A percentile compares a stretch with the other conserved stretches of the same genome.
Evolutionary conservation across 2,113 vertebrate species (phyloP).

Genomic region (Sigmodon hispidus): DNA sequence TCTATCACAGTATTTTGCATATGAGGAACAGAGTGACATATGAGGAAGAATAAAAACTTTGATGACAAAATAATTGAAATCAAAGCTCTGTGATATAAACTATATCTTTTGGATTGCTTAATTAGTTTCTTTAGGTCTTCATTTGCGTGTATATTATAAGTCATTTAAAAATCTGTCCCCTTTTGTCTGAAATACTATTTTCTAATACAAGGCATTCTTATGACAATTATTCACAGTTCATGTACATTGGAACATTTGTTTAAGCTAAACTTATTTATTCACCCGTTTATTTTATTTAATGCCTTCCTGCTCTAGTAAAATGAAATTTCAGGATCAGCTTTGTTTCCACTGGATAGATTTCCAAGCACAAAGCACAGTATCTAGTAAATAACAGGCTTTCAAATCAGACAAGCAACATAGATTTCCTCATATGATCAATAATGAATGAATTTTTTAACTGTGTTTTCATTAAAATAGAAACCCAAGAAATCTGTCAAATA

Average conservation of each 20-base stretch:
- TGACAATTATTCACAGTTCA: not conserved
- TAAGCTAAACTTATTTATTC: not conserved
- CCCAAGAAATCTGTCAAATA: not conserved
- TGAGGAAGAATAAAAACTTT: not conserved
- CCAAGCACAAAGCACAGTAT: not conserved
- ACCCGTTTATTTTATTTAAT: not conserved
- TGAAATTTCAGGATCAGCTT: not conserved
- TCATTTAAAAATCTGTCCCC: accelerated
- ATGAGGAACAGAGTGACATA: not conserved
- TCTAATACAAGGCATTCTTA: not conserved
- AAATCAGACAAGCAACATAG: not conserved
- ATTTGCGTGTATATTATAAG: not conserved
- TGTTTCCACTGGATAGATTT: not conserved
- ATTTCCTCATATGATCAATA: not conserved
- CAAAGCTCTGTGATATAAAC: not conserved
- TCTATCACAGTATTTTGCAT: not conserved
- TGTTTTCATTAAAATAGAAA: not conserved
- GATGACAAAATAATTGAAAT: not conserved
- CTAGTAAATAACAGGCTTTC: not conserved
- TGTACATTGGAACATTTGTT: not conserved
- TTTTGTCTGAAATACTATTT: not conserved
- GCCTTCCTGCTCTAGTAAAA: not conserved
- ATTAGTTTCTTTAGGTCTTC: not conserved
- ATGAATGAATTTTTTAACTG: not conserved
- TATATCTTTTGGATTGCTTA: not conserved